Conservation (phyloP, 2,113 vertebrate genomes). For the Aplodontia rufa region DNA sequence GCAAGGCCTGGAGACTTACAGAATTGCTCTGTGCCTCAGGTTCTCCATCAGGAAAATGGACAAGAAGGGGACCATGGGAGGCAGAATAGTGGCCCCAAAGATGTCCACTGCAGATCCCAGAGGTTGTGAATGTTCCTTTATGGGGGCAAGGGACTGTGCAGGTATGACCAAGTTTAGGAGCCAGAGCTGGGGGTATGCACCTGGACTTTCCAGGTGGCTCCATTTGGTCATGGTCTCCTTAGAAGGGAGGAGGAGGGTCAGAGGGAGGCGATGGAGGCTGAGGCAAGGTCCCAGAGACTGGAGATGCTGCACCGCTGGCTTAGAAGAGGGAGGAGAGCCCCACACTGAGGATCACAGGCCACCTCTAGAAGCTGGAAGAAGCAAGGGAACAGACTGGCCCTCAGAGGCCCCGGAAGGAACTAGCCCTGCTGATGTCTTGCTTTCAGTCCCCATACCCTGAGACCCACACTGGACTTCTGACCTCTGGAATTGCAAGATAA, state of each 20-base stretch:
- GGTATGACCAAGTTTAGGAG: not conserved
- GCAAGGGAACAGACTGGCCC: not conserved
- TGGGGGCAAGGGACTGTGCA: not conserved
- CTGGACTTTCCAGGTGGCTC: no score
- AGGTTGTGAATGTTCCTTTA: not conserved
- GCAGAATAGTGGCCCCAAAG: not conserved
- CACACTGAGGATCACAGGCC: not conserved
- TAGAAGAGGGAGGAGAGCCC: not conserved
- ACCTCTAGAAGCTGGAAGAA: not conserved
- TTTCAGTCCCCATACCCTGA: not conserved
- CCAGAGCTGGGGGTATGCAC: not conserved
- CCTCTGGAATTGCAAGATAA: not conserved
- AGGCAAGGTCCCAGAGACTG: not conserved
- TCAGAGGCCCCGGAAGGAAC: not conserved
- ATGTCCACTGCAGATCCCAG: not conserved
- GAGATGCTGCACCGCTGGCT: not conserved
- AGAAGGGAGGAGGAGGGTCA: not conserved
- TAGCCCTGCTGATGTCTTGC: not conserved
- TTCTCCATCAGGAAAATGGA: not conserved
- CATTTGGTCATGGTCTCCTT: no score
- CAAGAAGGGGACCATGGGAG: not conserved
- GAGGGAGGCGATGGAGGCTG: fast-evolving
- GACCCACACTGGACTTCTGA: not conserved
- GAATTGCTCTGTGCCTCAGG: not conserved
- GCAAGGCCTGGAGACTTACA: not conserved